Conservation (phyloP, 2,797 vertebrate genomes). For the Adrianichthys oophorus region DNA sequence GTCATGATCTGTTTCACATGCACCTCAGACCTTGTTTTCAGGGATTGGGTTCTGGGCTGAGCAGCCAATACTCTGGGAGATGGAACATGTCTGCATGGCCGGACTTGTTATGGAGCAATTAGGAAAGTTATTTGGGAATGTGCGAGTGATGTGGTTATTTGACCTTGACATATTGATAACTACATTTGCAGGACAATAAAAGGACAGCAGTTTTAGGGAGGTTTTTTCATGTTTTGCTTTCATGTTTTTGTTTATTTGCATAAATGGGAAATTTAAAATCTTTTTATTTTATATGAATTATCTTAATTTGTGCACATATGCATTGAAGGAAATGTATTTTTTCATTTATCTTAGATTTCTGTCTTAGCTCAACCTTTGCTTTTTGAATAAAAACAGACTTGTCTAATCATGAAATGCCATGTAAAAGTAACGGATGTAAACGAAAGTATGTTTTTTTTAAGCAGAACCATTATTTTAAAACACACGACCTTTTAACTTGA, state of each 20-base stretch:
- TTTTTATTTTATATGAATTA: no score
- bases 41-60: conserved; percentile 15
- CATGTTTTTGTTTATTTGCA: conserved; percentile 1
- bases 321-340: no score
- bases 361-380: no score
- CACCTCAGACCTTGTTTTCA: conserved; percentile 27
- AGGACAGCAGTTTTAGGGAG: neutral
- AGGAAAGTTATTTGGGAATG: conserved; percentile 4
- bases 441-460: no score
- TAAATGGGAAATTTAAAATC: neutral
- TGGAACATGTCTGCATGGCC: conserved; percentile 1
- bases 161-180: conserved; percentile 2
- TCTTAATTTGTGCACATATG: no score
- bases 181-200: neutral
- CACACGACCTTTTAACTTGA: no score
- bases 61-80: conserved; percentile 17
- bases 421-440: no score
- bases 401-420: no score
- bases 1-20: conserved; percentile 16
- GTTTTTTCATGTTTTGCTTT: conserved; percentile 10
- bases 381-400: no score
- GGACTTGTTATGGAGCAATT: neutral
- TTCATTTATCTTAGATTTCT: no score
- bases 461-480: no score
- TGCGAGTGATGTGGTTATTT: conserved; percentile 8